Base-by-base conservation (phyloP, 2,888 invertebrate species). In the Oscheius sp. region DNA sequence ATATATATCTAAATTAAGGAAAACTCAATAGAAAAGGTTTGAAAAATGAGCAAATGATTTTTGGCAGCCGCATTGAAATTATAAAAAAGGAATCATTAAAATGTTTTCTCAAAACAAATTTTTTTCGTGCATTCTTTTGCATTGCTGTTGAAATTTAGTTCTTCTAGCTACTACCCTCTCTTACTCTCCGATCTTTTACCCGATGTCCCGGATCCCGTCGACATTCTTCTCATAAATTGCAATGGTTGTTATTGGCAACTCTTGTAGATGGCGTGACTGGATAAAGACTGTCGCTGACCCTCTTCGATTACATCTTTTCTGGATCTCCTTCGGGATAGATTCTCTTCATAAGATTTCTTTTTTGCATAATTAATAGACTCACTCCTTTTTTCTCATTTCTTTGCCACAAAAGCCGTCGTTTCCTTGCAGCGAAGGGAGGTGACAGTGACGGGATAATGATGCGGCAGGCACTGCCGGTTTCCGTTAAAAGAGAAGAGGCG, bases 191-290 rank as follows among this genome's bases (percentile, higher is more conserved):
- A 14, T 44, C 45, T 6, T 6, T 44, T 17, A 5, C 8, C 45
- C 9, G 6, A 8, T 8, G 6, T 44, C 45, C 45, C 45, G 45
- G 8, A n/a, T 17, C 45, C 5, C 17, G 45, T 44, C 12, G 45
- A 44, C 17, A 44, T 44, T 44, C 59, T 28, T 24, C 47, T 41
- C 59, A 41, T 44, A 44, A 59, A 59, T 44, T 59, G 44, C 44
- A 44, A 44, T 44, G 59, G 44, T 59, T 59, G 59, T 59, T 59
- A 59, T 59, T 59, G 59, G 59, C 59, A 59, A 44, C 59, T 54
- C 33, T 44, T 59, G 41, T 59, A 59, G 59, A 59, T 59, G 59
- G 59, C 59, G 59, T 17, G 30, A 30, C 26, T 44, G 12, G 59
- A 59, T 59, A 59, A 54, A 20, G 26, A 12, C 24, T 9, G 20